Evolutionary conservation across 1,140 invertebrate species (phyloP).

Genomic region (Drosophila kanapiae): DNA sequence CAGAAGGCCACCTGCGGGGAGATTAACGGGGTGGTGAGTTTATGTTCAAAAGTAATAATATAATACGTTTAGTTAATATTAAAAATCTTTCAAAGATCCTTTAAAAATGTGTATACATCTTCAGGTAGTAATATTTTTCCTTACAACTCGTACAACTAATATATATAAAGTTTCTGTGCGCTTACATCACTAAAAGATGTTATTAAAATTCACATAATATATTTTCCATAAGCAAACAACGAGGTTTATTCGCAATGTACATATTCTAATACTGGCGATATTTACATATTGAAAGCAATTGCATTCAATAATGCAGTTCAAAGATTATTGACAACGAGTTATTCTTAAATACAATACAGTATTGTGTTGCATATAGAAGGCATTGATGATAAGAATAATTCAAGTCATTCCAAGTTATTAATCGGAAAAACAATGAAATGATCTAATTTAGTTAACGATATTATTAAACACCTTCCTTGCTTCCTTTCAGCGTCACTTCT

Average conservation of each 20-base stretch:
- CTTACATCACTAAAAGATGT: not conserved
- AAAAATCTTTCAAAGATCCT: too few species aligned
- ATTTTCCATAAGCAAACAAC: not conserved
- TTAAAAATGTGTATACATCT: too few species aligned
- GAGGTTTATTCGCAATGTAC: not conserved
- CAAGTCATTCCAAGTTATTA: not conserved
- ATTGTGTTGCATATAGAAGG: not conserved
- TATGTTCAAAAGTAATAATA: too few species aligned
- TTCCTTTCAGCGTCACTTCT: conserved; percentile 60
- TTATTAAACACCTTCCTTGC: not conserved
- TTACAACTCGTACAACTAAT: too few species aligned
- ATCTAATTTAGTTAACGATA: not conserved
- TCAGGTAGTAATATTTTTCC: too few species aligned
- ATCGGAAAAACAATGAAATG: not conserved
- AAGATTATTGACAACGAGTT: conserved; percentile 7
- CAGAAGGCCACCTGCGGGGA: conserved; percentile 59
- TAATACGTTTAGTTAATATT: too few species aligned
- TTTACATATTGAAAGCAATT: conserved; percentile 1
- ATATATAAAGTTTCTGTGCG: too few species aligned
- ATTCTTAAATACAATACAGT: not conserved
- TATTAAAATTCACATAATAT: not conserved
- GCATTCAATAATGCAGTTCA: not conserved
- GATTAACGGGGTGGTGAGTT: conserved; percentile 55
- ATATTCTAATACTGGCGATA: not conserved
- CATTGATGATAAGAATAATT: not conserved